These are phyloP conservation scores for Cotesia chilonis DNA, from an alignment of 1,140 invertebrate species.

Conservation along the genomic window DNA sequence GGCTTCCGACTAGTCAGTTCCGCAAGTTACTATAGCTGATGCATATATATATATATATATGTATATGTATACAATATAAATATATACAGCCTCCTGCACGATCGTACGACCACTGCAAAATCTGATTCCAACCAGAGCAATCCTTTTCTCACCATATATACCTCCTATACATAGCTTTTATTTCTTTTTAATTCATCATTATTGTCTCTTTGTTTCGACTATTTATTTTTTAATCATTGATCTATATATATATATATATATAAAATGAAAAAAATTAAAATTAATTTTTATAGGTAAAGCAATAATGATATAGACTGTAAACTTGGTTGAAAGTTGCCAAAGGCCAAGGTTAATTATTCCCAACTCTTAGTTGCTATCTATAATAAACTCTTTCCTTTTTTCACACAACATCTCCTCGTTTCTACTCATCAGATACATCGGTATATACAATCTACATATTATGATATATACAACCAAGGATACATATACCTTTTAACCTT, in stretches of 20 bases:
- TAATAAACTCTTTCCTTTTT: conserved; percentile 3
- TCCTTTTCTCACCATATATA: conserved; percentile 31
- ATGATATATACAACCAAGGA: neutral
- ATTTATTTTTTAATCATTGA: no score
- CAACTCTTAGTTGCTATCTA: neutral
- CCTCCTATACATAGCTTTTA: no score
- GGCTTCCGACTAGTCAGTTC: conserved; percentile 65
- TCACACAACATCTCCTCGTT: conserved; percentile 17
- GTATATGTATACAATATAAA: conserved; percentile 1
- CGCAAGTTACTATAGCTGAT: conserved; percentile 49
- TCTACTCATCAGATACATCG: no score
- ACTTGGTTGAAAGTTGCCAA: neutral
- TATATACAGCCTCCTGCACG: conserved; percentile 39
- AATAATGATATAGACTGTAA: neutral
- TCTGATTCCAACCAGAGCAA: conserved; percentile 7
- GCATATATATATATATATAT: no score
- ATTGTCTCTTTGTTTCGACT: neutral
- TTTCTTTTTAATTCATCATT: neutral
- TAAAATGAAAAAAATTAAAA: no score
- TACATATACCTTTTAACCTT: conserved; percentile 51
- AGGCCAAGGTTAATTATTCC: conserved; percentile 35
- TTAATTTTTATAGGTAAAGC: neutral
- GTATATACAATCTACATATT: no score
- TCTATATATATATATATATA: no score
- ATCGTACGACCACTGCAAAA: conserved; percentile 43